A percentile compares a stretch with the other conserved stretches of the same genome.
phyloP scores from a whole-genome alignment of 2,888 invertebrate genomes.

The Dolomedes plantarius region DNA sequence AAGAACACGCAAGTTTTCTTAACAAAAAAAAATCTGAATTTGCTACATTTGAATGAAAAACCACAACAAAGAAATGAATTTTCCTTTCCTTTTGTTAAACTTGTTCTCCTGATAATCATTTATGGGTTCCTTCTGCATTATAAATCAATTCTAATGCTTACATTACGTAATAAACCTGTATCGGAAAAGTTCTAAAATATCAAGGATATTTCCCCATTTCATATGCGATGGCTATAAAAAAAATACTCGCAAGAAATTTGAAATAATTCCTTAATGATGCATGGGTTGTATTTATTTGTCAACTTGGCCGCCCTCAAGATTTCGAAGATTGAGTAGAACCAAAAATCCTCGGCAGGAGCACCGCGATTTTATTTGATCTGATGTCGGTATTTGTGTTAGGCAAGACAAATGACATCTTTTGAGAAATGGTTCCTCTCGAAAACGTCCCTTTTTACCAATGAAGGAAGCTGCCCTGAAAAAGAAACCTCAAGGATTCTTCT shows the following conservation, averaged over 20 bases:
- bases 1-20: too few species aligned
- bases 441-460: conserved; percentile 40
- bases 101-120: too few species aligned
- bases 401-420: conserved; percentile 59
- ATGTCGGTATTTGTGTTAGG: conserved; percentile 27
- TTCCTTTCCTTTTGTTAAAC: too few species aligned
- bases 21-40: too few species aligned
- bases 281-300: conserved; percentile 6
- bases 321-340: conserved; percentile 4
- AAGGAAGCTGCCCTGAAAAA: conserved; percentile 10
- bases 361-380: conserved; percentile 30
- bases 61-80: too few species aligned
- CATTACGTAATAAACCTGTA: too few species aligned
- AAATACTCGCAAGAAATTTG: not conserved
- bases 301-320: not conserved
- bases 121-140: too few species aligned
- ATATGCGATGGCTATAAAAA: not conserved
- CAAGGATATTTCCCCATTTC: not conserved
- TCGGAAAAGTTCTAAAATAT: not conserved
- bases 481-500: conserved; percentile 13
- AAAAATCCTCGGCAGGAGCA: conserved; percentile 1
- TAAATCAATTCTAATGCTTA: too few species aligned
- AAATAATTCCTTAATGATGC: conserved; percentile 4
- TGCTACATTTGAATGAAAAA: too few species aligned
- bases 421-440: conserved; percentile 44